phyloP scores from a whole-genome alignment of 1,140 invertebrate species.

The Spodoptera litura region DNA sequence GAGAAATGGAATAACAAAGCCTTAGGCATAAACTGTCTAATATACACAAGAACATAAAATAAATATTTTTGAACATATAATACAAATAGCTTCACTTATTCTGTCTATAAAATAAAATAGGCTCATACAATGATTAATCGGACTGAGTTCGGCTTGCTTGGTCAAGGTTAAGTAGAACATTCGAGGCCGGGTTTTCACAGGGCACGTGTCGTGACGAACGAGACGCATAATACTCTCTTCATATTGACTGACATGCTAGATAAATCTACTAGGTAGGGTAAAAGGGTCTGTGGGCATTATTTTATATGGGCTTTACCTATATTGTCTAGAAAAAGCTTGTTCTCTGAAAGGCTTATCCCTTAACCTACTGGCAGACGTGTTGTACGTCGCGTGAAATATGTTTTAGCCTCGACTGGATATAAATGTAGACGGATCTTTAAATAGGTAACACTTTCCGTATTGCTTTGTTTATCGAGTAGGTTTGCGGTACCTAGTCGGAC shows the following conservation, averaged over 20 bases:
- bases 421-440: too few relatives aligned
- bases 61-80: too few relatives aligned
- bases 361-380: too few relatives aligned
- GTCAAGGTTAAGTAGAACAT: slow-evolving; percentile 25
- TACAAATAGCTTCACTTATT: background rate
- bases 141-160: slow-evolving; percentile 9
- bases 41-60: too few relatives aligned
- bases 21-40: too few relatives aligned
- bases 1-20: too few relatives aligned
- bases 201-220: slow-evolving; percentile 13
- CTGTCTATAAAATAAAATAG: slow-evolving; percentile 15
- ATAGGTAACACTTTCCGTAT: too few relatives aligned
- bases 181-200: slow-evolving; percentile 15
- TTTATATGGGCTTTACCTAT: slow-evolving; percentile 22
- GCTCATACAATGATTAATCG: slow-evolving; percentile 15
- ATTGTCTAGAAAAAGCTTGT: slow-evolving; percentile 7
- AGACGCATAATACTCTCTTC: slow-evolving; percentile 26
- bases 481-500: too few relatives aligned
- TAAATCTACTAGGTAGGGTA: slow-evolving; percentile 18
- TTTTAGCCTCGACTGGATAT: too few relatives aligned
- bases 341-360: too few relatives aligned
- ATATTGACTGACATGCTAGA: slow-evolving; percentile 33
- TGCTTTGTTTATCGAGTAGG: too few relatives aligned
- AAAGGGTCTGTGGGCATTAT: slow-evolving; percentile 31
- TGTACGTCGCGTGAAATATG: too few relatives aligned